These are phyloP conservation scores for Drosophila phalerata DNA, from an alignment of 2,888 invertebrate genomes.

Conservation along the genomic window DNA sequence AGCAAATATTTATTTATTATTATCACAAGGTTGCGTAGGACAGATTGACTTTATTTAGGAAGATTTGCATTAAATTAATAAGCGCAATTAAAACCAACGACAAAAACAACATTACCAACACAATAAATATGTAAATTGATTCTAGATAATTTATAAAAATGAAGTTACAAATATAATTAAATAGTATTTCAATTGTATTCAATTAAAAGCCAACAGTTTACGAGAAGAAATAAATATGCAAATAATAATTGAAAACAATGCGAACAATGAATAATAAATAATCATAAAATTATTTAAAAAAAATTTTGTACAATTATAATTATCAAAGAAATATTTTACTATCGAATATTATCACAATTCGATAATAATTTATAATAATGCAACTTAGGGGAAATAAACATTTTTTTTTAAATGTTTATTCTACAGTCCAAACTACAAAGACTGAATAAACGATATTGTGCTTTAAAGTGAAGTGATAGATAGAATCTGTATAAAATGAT, in stretches of 20 bases:
- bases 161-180: background rate
- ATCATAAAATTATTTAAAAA: background rate
- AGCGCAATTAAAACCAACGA: background rate
- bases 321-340: too few species aligned
- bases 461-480: background rate
- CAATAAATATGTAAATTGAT: background rate
- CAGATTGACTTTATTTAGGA: background rate
- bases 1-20: slow-evolving; percentile 6
- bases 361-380: background rate
- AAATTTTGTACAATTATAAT: too few species aligned
- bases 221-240: background rate
- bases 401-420: background rate
- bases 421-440: background rate
- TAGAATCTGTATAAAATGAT: background rate
- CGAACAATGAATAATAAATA: background rate
- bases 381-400: background rate
- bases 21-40: background rate
- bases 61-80: background rate
- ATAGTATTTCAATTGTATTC: background rate
- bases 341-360: too few species aligned
- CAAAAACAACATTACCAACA: background rate
- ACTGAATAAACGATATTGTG: background rate
- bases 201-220: background rate
- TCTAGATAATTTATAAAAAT: background rate
- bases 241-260: background rate